These are phyloP conservation scores for Leuctra nigra DNA, from an alignment of 2,888 invertebrate species.

Conservation along the genomic window DNA sequence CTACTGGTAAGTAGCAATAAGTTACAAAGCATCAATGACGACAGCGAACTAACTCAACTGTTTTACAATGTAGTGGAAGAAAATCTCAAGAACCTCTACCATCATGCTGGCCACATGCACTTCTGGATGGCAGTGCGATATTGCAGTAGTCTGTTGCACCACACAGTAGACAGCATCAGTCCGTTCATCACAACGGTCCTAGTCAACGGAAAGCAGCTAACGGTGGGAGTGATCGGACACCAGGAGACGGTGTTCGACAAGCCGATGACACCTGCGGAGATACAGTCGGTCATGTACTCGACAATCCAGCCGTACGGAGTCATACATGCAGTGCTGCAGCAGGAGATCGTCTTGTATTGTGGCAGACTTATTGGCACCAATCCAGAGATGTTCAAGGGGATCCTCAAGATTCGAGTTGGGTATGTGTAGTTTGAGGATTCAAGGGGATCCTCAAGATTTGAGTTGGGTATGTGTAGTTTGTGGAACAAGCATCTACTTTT, in stretches of 20 bases:
- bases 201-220: conserved; percentile 91
- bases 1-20: conserved; percentile 36
- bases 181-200: conserved; percentile 97
- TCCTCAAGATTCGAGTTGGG: conserved; percentile 72
- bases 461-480: conserved; percentile 55
- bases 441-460: conserved; percentile 83
- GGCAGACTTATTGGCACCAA: conserved; percentile 88
- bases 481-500: too few relatives aligned
- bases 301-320: conserved; percentile 85
- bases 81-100: conserved; percentile 65
- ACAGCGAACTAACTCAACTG: background rate
- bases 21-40: background rate
- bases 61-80: conserved; percentile 47
- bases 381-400: conserved; percentile 92
- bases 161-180: conserved; percentile 95
- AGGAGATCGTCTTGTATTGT: conserved; percentile 90
- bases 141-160: conserved; percentile 87
- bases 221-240: conserved; percentile 90
- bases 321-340: conserved; percentile 86
- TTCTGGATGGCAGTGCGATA: conserved; percentile 93
- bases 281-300: conserved; percentile 86
- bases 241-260: conserved; percentile 89
- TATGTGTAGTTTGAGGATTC: too few relatives aligned
- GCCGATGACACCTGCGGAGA: conserved; percentile 94
- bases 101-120: conserved; percentile 75